Conservation (phyloP, 2,113 vertebrate genomes). For the Noturus placidus region DNA sequence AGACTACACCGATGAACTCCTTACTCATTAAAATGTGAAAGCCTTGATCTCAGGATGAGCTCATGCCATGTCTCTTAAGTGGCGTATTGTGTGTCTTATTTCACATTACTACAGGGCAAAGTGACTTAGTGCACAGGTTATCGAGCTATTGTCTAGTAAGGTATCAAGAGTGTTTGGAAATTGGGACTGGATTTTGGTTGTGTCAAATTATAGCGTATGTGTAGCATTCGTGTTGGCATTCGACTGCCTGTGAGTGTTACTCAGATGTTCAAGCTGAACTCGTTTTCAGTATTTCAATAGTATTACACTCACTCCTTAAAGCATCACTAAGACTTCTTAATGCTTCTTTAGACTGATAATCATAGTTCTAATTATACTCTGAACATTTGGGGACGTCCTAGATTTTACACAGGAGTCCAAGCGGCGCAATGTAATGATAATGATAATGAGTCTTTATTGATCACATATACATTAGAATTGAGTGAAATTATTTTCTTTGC, state of each 20-base stretch:
- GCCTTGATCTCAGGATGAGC: slow-evolving; percentile 12
- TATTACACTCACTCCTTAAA: background rate
- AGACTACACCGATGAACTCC: background rate
- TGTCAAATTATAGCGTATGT: background rate
- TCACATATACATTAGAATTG: too few relatives aligned
- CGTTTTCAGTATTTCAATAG: background rate
- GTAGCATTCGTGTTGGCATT: background rate
- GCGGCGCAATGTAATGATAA: too few relatives aligned
- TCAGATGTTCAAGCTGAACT: background rate
- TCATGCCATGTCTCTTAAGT: background rate
- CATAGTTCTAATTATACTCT: background rate
- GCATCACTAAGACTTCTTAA: too few relatives aligned
- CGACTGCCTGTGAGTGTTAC: background rate
- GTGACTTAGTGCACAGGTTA: background rate
- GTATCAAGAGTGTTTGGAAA: background rate
- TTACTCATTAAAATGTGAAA: slow-evolving; percentile 10
- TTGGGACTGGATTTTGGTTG: background rate
- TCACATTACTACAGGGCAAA: slow-evolving; percentile 1
- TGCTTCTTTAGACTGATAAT: background rate
- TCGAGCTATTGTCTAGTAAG: background rate
- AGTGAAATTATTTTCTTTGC: too few relatives aligned
- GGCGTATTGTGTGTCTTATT: background rate
- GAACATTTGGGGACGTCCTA: too few relatives aligned
- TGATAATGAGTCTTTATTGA: too few relatives aligned
- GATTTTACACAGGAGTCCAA: background rate